phyloP scores from a whole-genome alignment of 2,888 invertebrate genomes.

The Penaeus monodon region DNA sequence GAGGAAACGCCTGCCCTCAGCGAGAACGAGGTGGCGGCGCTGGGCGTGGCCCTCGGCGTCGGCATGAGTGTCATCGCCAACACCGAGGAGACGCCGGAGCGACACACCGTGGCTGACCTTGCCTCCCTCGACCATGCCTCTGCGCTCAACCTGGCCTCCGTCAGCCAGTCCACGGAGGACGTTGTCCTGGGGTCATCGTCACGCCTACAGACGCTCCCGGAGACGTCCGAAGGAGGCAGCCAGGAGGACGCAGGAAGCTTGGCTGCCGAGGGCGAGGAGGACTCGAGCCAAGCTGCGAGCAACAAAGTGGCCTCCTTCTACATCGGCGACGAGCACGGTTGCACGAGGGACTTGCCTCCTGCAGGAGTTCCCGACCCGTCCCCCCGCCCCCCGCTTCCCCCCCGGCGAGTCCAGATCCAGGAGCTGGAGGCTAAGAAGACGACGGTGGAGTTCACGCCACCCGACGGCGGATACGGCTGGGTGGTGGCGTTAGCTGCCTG shows the following conservation, averaged over 20 bases:
- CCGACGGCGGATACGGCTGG: constrained; percentile 68
- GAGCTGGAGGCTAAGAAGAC: background rate
- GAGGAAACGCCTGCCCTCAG: constrained; percentile 10
- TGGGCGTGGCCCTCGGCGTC: constrained; percentile 18
- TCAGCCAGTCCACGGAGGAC: background rate
- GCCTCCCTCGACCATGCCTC: background rate
- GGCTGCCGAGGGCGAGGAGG: background rate
- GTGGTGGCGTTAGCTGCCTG: constrained; percentile 68
- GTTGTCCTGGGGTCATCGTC: background rate
- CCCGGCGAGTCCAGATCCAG: constrained; percentile 1
- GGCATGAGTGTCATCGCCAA: constrained; percentile 23
- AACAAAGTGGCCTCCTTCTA: constrained; percentile 49
- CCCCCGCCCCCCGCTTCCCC: background rate
- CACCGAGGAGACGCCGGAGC: constrained; percentile 27
- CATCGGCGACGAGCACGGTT: constrained; percentile 46
- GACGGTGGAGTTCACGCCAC: constrained; percentile 49
- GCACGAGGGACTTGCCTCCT: background rate
- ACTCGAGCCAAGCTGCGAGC: background rate
- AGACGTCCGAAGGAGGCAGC: background rate
- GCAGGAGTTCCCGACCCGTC: background rate
- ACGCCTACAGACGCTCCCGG: constrained; percentile 12
- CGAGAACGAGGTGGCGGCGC: constrained; percentile 28
- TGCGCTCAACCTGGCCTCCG: background rate
- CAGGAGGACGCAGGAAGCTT: background rate
- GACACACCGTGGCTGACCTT: constrained; percentile 36